Evolutionary conservation across 2,113 vertebrate genomes (phyloP), one percentile per base, ranked within the genome.

Genomic region (Embiotoca jacksoni): DNA sequence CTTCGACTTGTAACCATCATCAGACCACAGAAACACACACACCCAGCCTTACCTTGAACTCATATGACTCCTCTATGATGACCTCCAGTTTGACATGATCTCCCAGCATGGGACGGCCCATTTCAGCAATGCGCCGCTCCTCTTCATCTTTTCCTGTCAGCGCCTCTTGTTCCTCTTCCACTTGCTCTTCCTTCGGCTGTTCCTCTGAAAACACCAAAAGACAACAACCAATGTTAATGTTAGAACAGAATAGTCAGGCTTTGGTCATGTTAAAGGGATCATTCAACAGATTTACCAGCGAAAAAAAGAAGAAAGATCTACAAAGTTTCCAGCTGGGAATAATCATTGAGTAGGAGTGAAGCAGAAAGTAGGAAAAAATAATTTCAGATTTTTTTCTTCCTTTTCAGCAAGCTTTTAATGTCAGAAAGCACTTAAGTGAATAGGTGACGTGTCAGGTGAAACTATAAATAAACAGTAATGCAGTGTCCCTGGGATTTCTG

Each of bases 11-110:
- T 23, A 13, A 13, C 30, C 8, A 23, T 50, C 5, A 32, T 70
- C 3, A 52, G 7, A 53, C 31, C 78, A 55, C 46, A 37, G 41
- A 63, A 52, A 7, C 4, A 63, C 59, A 35, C 9, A 15, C 15
- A 5, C 36, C 2, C 9, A 5, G 2, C 14, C 61, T 46, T 89
- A 99, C 98, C 97, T 99, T 99, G 92, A 99, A 99, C 88, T 99
- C 98, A 0, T 99, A 99, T 55, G 98, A 99, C 66, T 99, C 98
- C 89, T 99, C 98, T 44, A 99, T 99, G 94, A 99, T 95, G 89
- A 99, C 84, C 91, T 99, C 98, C 9, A 99, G 95, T 77, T 96
- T 98, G 80, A 95, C 95, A 72, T 99, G 97, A 68, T 99, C 98
- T 11, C 98, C 98, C 64, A 99, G 94, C 71, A 96, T 94, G 4